phyloP scores from a whole-genome alignment of 2,888 invertebrate genomes.

The Allygus modestus region DNA sequence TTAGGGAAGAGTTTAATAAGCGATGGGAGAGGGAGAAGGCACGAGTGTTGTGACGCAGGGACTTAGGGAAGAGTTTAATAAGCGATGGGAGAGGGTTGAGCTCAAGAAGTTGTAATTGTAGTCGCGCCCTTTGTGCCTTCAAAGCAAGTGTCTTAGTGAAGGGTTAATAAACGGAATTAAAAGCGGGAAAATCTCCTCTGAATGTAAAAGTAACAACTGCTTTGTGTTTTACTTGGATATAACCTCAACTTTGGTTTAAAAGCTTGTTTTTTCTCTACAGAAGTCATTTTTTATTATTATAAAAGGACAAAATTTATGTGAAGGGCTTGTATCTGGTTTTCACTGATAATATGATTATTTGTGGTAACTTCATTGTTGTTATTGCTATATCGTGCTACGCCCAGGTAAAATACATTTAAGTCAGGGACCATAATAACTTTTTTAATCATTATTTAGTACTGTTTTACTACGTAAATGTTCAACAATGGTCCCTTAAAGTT shows the following conservation, averaged over 20 bases:
- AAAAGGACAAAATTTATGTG: too few relatives aligned
- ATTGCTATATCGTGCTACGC: too few relatives aligned
- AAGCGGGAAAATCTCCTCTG: conserved; percentile 27
- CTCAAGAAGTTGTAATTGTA: conserved; percentile 27
- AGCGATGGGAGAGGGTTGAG: conserved; percentile 25
- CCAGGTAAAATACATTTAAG: too few relatives aligned
- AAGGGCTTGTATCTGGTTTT: too few relatives aligned
- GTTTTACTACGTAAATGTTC: too few relatives aligned
- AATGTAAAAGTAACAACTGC: conserved; percentile 14
- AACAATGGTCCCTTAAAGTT: too few relatives aligned
- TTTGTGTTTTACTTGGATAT: background rate
- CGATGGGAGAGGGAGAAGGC: conserved; percentile 33
- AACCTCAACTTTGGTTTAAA: background rate
- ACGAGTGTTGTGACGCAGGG: too few relatives aligned
- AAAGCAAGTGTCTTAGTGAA: conserved; percentile 27
- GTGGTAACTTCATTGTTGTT: too few relatives aligned
- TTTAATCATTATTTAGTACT: too few relatives aligned
- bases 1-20: background rate
- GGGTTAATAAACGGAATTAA: conserved; percentile 45
- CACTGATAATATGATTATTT: too few relatives aligned
- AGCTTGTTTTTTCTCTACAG: background rate
- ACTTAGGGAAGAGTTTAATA: background rate
- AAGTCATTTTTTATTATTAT: background rate
- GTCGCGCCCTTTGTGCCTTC: background rate
- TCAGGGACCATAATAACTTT: too few relatives aligned